Conservation (phyloP, 2,113 vertebrate genomes). For the Athene noctua region DNA sequence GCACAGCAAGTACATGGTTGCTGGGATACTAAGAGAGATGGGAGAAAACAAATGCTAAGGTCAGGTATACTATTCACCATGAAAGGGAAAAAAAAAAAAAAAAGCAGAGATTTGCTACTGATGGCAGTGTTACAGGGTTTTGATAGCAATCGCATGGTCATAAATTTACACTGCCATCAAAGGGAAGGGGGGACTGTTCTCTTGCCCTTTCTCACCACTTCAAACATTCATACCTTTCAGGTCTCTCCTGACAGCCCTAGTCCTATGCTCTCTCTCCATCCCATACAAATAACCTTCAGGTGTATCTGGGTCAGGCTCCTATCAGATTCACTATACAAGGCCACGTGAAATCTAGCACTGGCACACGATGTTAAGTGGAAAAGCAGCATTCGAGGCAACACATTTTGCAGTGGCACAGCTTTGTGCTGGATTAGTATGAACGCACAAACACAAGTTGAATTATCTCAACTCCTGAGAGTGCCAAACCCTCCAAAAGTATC, state of each 20-base stretch:
- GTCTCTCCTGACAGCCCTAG: background rate
- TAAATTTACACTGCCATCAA: background rate
- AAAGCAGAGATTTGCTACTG: background rate
- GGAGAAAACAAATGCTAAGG: slow-evolving; percentile 4
- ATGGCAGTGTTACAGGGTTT: background rate
- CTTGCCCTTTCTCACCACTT: background rate
- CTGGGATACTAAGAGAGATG: slow-evolving; percentile 1
- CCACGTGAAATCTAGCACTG: background rate
- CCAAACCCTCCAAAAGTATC: background rate
- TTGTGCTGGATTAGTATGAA: background rate
- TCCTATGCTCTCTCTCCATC: background rate
- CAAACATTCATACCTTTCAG: background rate
- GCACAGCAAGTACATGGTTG: background rate
- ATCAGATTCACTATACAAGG: background rate
- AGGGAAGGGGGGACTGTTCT: background rate
- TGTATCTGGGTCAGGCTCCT: background rate
- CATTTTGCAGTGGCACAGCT: background rate
- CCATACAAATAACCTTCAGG: no score
- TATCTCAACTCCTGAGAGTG: background rate
- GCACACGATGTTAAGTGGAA: background rate
- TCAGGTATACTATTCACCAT: background rate
- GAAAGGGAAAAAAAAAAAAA: background rate
- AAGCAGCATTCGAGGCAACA: background rate
- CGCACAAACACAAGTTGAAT: background rate
- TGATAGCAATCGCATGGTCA: background rate